A percentile compares a stretch with the other conserved stretches of the same genome.
phyloP scores from a whole-genome alignment of 2,888 invertebrate genomes.

The Tholera decimalis region DNA sequence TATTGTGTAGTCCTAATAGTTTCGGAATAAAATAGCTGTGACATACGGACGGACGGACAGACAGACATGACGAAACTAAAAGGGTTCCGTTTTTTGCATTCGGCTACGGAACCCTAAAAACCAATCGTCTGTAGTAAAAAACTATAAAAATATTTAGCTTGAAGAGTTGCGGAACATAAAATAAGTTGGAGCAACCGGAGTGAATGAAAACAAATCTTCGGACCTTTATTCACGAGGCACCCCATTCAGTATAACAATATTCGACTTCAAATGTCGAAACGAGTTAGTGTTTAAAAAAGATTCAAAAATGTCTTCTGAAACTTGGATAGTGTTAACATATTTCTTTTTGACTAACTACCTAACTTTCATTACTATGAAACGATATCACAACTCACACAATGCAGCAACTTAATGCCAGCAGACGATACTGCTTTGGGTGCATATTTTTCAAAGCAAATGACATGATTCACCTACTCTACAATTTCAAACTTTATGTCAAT shows the following conservation, averaged over 20 bases:
- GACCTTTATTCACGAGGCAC: background rate
- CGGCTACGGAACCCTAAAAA: too few species aligned
- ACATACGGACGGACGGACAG: too few species aligned
- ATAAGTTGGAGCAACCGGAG: background rate
- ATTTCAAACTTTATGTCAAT: constrained; percentile 21
- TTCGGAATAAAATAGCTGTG: too few species aligned
- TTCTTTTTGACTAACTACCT: constrained; percentile 19
- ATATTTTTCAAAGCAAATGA: constrained; percentile 23
- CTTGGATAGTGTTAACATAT: background rate
- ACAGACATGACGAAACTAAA: too few species aligned
- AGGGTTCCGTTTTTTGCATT: too few species aligned
- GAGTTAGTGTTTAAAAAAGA: background rate
- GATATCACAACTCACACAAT: background rate
- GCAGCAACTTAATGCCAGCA: too few species aligned
- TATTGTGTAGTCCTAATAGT: too few species aligned
- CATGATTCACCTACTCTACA: constrained; percentile 2
- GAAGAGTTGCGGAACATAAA: background rate
- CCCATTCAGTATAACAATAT: background rate
- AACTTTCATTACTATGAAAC: background rate
- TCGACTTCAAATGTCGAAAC: background rate
- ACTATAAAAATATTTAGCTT: background rate
- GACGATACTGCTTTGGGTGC: constrained; percentile 4
- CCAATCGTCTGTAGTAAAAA: too few species aligned
- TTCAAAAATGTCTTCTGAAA: constrained; percentile 10
- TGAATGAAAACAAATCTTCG: background rate